Percentiles rank a stretch among this genome's conserved stretches.
Evolutionary conservation across 2,888 invertebrate species (phyloP).

Genomic region (Galerucella calmariensis): DNA sequence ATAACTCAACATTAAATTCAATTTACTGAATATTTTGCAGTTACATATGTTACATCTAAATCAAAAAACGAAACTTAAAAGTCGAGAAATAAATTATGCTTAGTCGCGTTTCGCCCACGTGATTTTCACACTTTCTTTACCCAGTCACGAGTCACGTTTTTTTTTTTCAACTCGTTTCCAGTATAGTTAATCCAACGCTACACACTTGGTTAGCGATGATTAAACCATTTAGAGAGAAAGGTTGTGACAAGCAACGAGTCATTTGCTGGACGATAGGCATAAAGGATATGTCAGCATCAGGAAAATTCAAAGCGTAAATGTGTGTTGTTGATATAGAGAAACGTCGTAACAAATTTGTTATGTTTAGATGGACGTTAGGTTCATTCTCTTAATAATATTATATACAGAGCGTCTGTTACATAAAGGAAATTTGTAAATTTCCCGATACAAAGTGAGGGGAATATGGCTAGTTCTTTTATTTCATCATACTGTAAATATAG

Average conservation of each 20-base stretch:
- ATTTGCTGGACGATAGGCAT: conserved; percentile 45
- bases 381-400: background rate
- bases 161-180: conserved; percentile 9
- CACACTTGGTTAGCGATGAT: conserved; percentile 23
- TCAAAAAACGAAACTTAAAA: background rate
- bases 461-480: no score
- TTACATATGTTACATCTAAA: conserved; percentile 6
- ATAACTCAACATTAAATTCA: conserved; percentile 1
- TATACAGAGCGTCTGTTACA: background rate
- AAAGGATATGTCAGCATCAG: conserved; percentile 47
- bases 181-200: conserved; percentile 5
- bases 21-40: background rate
- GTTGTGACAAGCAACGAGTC: background rate
- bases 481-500: no score
- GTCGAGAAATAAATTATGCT: conserved; percentile 2
- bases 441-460: no score
- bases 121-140: conserved; percentile 26
- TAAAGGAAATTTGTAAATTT: background rate
- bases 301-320: no score
- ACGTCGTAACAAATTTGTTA: background rate
- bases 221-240: conserved; percentile 16
- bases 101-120: conserved; percentile 15
- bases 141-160: conserved; percentile 14
- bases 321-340: no score
- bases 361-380: no score